Conservation (phyloP, 2,888 invertebrate species). For the Leptinotarsa peninsularis region DNA sequence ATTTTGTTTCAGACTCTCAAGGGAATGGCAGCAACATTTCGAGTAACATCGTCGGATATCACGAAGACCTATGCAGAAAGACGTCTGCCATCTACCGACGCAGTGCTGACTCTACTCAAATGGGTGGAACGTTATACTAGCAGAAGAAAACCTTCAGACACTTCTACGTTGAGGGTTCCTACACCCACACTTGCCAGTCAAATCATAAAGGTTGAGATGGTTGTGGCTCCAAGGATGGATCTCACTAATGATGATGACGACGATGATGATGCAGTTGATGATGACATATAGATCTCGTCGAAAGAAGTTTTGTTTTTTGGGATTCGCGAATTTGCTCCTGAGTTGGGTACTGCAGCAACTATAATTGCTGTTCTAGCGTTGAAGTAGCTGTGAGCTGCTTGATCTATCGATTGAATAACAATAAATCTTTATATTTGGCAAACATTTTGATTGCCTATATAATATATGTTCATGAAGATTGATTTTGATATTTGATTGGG, state of each 20-base stretch:
- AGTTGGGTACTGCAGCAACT: too few relatives aligned
- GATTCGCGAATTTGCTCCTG: too few relatives aligned
- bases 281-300: not conserved
- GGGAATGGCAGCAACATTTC: slow-evolving; percentile 21
- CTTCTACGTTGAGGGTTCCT: not conserved
- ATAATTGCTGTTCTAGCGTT: too few relatives aligned
- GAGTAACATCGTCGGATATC: not conserved
- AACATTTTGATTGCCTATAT: too few relatives aligned
- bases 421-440: too few relatives aligned
- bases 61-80: slow-evolving; percentile 6
- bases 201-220: not conserved
- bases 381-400: too few relatives aligned
- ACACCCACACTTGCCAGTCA: not conserved
- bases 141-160: not conserved
- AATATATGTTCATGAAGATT: too few relatives aligned
- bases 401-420: too few relatives aligned
- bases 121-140: slow-evolving; percentile 20
- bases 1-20: slow-evolving; percentile 2
- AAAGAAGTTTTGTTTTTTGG: too few relatives aligned
- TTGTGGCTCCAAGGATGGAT: not conserved
- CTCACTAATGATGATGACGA: not conserved
- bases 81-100: slow-evolving; percentile 19
- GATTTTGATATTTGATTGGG: too few relatives aligned
- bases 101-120: slow-evolving; percentile 21
- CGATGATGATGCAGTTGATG: not conserved